Evolutionary conservation across 2,888 invertebrate species (phyloP), one percentile per base, ranked within the genome.

Genomic region (Artemia sinica): DNA sequence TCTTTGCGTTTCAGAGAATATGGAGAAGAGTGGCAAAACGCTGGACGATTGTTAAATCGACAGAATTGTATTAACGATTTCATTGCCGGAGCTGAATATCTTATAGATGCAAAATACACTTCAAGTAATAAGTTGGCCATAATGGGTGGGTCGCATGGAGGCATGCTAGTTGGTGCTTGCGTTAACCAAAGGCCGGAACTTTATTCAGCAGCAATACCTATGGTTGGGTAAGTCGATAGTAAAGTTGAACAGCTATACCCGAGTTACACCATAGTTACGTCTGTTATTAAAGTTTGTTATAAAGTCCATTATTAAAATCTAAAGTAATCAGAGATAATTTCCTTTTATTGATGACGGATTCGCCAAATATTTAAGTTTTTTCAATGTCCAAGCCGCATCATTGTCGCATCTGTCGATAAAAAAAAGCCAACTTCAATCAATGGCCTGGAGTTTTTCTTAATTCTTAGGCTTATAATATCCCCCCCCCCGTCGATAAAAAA

Each of bases 51-150:
- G 71, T 83, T 86, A 4, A 92, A 94, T 76, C 98, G 97, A 77
- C 96, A 97, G 80, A 97, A 97, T 79, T 89, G 88, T 66, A 97
- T 97, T 78, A 90, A 96, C 79, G 98, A 98, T 81, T 96, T 98
- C 79, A 89, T 91, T 76, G 82, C 84, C 69, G 94, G 95, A 1
- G 96, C 91, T 0, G 86, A 94, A 78, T 93, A 88, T 81, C 84
- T 97, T 66, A 83, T 92, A 48, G 76, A 80, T 8, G 84, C 89
- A 73, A 83, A 85, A n/a, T 93, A 91, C 79, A 93, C 95, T 0
- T 80, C 78, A 48, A 80, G 85, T 11, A 78, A 82, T 68, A 88
- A 86, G 77, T 77, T 96, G 71, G 86, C 86, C 13, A 92, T 93
- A 74, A 89, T 93, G 79, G 98, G 98, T 18, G 95, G 89, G 48